Base-by-base conservation (phyloP, 1,140 invertebrate species). In the Chrysomallon squamiferum region DNA sequence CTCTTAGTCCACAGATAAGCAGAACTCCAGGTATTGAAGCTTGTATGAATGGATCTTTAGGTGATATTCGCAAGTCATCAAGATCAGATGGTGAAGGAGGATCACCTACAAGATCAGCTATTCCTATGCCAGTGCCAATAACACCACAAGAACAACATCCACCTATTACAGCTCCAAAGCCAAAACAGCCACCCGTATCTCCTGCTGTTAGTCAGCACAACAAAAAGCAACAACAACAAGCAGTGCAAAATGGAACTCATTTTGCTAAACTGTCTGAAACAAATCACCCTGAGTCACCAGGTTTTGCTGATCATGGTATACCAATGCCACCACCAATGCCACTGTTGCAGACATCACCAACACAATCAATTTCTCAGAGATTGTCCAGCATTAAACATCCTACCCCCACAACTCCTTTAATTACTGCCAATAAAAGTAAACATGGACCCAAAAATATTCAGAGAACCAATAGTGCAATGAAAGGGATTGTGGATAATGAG, bases 381-480 rank as follows among this genome's bases (percentile, higher is more conserved):
- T 67, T 69, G 35, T 72, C 67, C 3, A 74, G 66, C 43, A 32
- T 65, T 20, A 62, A 65, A 41, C 62, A 68, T 52, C 60, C 59
- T 25, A 59, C 47, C 59, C 35, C 35, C 5, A 62, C 60, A 4
- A 65, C 59, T 30, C 64, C 59, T 47, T 61, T 66, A 50, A 45
- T 43, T 38, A 58, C 22, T 27, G 32, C 64, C 43, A 58, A 56
- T 30, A 68, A 57, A 59, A 58, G 54, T 30, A 68, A 60, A 60
- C 52, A 68, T 18, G 63, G 63, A 59, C 65, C 62, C 65, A 32
- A 47, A 32, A 22, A 70, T 66, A 68, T 54, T 67, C 25, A 68
- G 70, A 54, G 72, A 69, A 30, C 65, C 68, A 60, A 73, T 65
- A 30, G 57, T 71, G 54, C 70, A 69, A 56, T 65, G 58, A 54